phyloP scores from a whole-genome alignment of 2,113 vertebrate genomes.

The Malurus melanocephalus region DNA sequence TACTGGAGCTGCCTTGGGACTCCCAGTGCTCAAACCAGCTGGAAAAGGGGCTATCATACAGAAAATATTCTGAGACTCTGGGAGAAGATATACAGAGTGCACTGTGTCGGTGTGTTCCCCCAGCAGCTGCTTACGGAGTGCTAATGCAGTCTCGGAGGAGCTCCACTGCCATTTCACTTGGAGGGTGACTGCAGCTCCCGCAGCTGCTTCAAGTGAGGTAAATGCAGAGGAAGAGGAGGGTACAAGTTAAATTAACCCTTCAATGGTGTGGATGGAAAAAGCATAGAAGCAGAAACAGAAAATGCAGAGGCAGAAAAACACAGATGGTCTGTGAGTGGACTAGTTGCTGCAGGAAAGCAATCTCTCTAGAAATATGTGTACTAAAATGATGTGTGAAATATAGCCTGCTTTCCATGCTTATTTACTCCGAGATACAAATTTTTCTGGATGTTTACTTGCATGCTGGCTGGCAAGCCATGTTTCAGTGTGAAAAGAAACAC shows the following conservation, averaged over 20 bases:
- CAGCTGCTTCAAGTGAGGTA: not conserved
- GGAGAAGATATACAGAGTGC: constrained; percentile 25
- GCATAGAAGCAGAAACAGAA: not conserved
- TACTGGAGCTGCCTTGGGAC: constrained; percentile 1
- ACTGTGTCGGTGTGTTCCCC: not conserved
- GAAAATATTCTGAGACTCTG: constrained; percentile 44
- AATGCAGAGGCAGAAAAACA: not conserved
- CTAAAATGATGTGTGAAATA: not conserved
- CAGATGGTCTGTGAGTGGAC: not conserved
- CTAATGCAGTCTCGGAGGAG: constrained; percentile 18
- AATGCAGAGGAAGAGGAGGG: not conserved
- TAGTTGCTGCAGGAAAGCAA: not conserved
- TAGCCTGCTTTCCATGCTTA: not conserved
- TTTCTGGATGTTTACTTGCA: not conserved
- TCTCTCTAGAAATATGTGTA: not conserved
- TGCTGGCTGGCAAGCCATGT: not conserved
- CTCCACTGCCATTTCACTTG: constrained; percentile 20
- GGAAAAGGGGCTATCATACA: constrained; percentile 33
- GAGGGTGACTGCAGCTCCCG: not conserved
- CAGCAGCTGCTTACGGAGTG: constrained; percentile 36
- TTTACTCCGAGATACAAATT: not conserved
- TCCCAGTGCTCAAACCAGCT: not conserved
- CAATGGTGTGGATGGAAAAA: not conserved
- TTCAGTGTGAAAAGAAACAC: not conserved
- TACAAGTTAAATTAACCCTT: not conserved